These are phyloP conservation scores for Brachypalpus laphriformis DNA, from an alignment of 2,888 invertebrate species.

Conservation along the genomic window DNA sequence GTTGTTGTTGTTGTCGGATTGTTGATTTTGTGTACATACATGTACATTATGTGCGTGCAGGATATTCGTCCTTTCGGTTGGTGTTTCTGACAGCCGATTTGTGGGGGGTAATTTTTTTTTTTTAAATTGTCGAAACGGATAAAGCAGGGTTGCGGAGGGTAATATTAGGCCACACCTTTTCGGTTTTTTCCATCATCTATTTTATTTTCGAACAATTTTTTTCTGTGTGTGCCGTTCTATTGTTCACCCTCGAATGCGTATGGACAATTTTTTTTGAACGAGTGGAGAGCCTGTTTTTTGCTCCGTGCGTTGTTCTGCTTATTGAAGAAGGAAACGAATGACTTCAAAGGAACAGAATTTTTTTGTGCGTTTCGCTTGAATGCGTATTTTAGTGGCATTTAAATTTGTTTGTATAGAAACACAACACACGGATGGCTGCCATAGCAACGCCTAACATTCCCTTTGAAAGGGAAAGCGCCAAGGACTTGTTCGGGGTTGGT, in stretches of 20 bases:
- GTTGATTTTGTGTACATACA: slow-evolving; percentile 57
- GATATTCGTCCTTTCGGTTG: slow-evolving; percentile 50
- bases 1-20: slow-evolving; percentile 6
- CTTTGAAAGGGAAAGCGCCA: background rate
- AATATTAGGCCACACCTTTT: slow-evolving; percentile 74
- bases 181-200: slow-evolving; percentile 66
- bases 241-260: slow-evolving; percentile 71
- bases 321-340: slow-evolving; percentile 70
- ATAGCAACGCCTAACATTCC: slow-evolving; percentile 48
- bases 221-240: slow-evolving; percentile 15
- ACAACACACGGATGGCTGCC: slow-evolving; percentile 65
- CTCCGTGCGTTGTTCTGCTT: slow-evolving; percentile 56
- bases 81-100: slow-evolving; percentile 65
- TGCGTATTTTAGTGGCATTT: slow-evolving; percentile 74
- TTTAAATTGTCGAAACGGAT: slow-evolving; percentile 26
- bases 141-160: slow-evolving; percentile 34
- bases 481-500: slow-evolving; percentile 46
- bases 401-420: slow-evolving; percentile 73
- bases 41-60: slow-evolving; percentile 62
- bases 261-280: slow-evolving; percentile 69
- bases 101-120: slow-evolving; percentile 52
- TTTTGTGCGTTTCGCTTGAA: slow-evolving; percentile 55
- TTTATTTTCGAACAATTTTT: slow-evolving; percentile 55
- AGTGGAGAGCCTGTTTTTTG: slow-evolving; percentile 9
- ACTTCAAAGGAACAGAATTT: slow-evolving; percentile 66